Conservation (phyloP, 2,113 vertebrate genomes). For the Meles meles region DNA sequence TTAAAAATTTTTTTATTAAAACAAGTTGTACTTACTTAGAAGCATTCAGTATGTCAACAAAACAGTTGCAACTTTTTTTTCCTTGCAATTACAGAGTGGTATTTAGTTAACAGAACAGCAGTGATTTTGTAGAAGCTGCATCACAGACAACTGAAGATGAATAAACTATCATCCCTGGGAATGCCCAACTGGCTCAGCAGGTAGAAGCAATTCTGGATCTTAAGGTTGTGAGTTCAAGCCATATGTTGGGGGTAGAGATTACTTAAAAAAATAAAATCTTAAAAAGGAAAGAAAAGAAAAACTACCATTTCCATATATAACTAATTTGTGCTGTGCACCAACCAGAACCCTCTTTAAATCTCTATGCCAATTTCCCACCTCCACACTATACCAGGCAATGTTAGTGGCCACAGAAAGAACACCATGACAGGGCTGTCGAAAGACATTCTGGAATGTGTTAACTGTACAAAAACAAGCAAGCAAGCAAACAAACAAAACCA, state of each 20-base stretch:
- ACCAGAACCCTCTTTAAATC: conserved; percentile 88
- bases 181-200: background rate
- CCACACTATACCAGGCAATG: conserved; percentile 87
- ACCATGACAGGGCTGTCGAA: conserved; percentile 91
- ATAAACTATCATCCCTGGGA: background rate
- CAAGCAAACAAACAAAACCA: conserved; percentile 57
- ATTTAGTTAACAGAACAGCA: background rate
- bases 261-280: background rate
- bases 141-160: background rate
- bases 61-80: conserved; percentile 91
- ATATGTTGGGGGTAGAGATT: background rate
- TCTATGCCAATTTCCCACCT: conserved; percentile 88
- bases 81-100: conserved; percentile 58
- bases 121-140: background rate
- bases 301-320: conserved; percentile 88
- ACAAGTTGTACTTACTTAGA: conserved; percentile 95
- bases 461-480: conserved; percentile 90
- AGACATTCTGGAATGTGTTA: conserved; percentile 95
- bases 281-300: conserved; percentile 58
- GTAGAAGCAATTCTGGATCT: background rate
- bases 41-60: conserved; percentile 98
- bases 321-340: conserved; percentile 92
- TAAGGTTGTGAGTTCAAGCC: background rate
- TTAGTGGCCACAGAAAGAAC: conserved; percentile 82
- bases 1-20: conserved; percentile 80